phyloP scores from a whole-genome alignment of 2,797 vertebrate species.

The Pelodytes ibericus region DNA sequence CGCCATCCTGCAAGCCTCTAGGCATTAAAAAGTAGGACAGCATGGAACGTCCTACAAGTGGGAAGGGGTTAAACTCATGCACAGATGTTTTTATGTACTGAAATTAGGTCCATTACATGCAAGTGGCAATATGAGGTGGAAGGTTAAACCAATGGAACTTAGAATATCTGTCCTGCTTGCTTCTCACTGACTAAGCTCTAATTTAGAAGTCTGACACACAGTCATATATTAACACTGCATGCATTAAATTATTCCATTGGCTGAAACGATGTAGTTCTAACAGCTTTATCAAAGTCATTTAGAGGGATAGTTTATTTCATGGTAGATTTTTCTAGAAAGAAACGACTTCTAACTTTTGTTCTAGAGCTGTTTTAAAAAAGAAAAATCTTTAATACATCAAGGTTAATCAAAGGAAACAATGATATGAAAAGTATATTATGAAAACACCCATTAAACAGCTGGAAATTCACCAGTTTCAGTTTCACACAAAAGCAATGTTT shows the following conservation, averaged over 20 bases:
- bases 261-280: background rate
- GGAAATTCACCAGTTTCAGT: conserved; percentile 22
- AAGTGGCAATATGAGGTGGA: too few relatives aligned
- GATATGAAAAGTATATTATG: conserved; percentile 42
- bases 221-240: background rate
- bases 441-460: conserved; percentile 42
- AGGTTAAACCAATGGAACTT: too few relatives aligned
- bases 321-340: background rate
- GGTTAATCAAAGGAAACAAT: conserved; percentile 47
- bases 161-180: too few relatives aligned
- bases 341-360: conserved; percentile 28
- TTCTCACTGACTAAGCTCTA: background rate
- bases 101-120: too few relatives aligned
- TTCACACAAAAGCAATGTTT: conserved; percentile 40
- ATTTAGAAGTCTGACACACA: background rate
- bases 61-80: too few relatives aligned
- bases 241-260: background rate
- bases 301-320: background rate
- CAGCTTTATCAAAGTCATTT: conserved; percentile 1
- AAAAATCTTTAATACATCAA: conserved; percentile 36
- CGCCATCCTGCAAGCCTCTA: too few relatives aligned
- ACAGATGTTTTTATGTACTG: too few relatives aligned
- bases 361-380: conserved; percentile 20
- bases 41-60: too few relatives aligned
- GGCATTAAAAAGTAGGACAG: too few relatives aligned